phyloP scores from a whole-genome alignment of 2,888 invertebrate species.

The Phanerotoma sp. region DNA sequence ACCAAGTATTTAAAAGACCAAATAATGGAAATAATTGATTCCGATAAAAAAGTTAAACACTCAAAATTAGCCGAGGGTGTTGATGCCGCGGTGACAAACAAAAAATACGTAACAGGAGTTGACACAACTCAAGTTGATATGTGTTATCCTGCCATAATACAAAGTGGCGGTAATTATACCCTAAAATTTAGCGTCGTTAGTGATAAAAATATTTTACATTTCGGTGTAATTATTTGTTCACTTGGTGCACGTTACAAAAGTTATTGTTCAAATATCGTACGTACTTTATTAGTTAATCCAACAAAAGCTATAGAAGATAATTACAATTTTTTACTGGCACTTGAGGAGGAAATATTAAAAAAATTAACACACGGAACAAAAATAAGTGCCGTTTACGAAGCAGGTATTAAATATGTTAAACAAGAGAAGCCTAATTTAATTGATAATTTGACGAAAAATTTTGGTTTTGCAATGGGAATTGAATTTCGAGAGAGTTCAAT shows the following conservation, averaged over 20 bases:
- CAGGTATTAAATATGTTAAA: conserved; percentile 78
- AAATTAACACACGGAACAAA: conserved; percentile 79
- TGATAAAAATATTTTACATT: conserved; percentile 92
- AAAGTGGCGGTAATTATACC: conserved; percentile 97
- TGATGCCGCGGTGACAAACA: conserved; percentile 90
- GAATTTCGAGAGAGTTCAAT: conserved; percentile 96
- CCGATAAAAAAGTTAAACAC: conserved; percentile 98
- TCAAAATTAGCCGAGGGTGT: conserved; percentile 93
- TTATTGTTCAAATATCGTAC: conserved; percentile 96
- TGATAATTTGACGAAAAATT: conserved; percentile 90
- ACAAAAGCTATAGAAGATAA: conserved; percentile 71
- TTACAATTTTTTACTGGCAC: conserved; percentile 86
- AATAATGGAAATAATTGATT: conserved; percentile 98
- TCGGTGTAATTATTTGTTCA: conserved; percentile 94
- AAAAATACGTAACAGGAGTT: conserved; percentile 90
- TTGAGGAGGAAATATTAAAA: conserved; percentile 90
- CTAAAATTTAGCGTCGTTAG: conserved; percentile 95
- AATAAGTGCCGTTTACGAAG: conserved; percentile 84
- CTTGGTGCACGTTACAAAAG: conserved; percentile 94
- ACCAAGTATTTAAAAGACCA: conserved; percentile 96
- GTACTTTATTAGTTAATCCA: conserved; percentile 96
- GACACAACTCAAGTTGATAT: conserved; percentile 90
- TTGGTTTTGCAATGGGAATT: conserved; percentile 97
- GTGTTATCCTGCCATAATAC: conserved; percentile 99
- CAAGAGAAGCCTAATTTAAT: conserved; percentile 82